phyloP scores from a whole-genome alignment of 1,140 invertebrate genomes.

The Drosophila sulfurigaster region DNA sequence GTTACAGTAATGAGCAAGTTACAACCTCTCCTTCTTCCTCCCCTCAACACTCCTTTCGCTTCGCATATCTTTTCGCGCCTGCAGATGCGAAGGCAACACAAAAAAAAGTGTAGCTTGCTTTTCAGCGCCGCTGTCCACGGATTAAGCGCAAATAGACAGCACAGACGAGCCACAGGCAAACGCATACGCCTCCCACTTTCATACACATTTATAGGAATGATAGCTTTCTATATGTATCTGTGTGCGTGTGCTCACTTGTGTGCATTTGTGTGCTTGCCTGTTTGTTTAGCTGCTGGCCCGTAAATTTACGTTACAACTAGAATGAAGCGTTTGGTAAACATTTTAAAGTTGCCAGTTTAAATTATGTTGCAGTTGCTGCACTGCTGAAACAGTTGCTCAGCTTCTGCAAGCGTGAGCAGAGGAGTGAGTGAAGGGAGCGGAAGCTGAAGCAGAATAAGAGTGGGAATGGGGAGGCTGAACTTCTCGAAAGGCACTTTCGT shows the following conservation, averaged over 20 bases:
- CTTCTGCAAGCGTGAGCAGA: background rate
- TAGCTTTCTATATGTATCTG: conserved; percentile 10
- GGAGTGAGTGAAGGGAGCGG: background rate
- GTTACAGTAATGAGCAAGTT: conserved; percentile 75
- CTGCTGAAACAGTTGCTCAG: conserved; percentile 21
- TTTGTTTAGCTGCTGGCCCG: conserved; percentile 74
- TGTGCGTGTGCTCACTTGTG: conserved; percentile 7
- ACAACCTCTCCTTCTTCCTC: too few relatives aligned
- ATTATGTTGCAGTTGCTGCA: conserved; percentile 58
- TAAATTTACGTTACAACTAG: conserved; percentile 82
- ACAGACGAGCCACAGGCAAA: conserved; percentile 42
- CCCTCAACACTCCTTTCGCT: conserved; percentile 34
- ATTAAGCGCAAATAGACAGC: conserved; percentile 76
- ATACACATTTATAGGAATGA: conserved; percentile 7
- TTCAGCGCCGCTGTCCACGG: conserved; percentile 66
- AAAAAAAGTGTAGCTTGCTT: conserved; percentile 70
- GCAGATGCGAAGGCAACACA: conserved; percentile 39
- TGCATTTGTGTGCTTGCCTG: conserved; percentile 32
- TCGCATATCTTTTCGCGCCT: conserved; percentile 70
- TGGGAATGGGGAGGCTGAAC: too few relatives aligned
- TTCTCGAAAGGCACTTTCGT: conserved; percentile 1
- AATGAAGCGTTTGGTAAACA: conserved; percentile 79
- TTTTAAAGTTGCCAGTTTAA: conserved; percentile 82
- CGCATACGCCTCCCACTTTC: conserved; percentile 27
- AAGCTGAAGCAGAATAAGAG: too few relatives aligned